phyloP scores from a whole-genome alignment of 2,113 vertebrate genomes.

The Axis porcinus region DNA sequence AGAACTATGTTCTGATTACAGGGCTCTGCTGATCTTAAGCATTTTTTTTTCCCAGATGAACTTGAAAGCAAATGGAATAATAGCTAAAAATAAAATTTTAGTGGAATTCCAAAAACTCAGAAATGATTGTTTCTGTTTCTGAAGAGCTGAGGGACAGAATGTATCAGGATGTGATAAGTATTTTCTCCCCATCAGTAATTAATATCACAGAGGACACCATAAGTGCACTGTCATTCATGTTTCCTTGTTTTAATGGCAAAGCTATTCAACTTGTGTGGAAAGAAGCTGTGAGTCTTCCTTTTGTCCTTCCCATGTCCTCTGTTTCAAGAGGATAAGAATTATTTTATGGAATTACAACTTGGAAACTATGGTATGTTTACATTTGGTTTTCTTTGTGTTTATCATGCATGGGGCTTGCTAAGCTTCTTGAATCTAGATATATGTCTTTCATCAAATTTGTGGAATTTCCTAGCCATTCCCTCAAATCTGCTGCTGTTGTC shows the following conservation, averaged over 20 bases:
- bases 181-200: neutral
- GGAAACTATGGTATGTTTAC: neutral
- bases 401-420: neutral
- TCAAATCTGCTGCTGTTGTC: neutral
- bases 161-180: neutral
- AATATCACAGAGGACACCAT: rapidly evolving
- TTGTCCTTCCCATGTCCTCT: neutral
- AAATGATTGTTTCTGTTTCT: neutral
- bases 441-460: neutral
- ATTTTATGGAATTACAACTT: neutral
- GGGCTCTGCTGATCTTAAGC: neutral
- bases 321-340: neutral
- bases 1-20: neutral
- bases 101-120: neutral
- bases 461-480: neutral
- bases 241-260: neutral
- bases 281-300: neutral
- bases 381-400: neutral
- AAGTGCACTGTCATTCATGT: too few species aligned
- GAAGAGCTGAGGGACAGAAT: neutral
- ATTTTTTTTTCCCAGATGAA: neutral
- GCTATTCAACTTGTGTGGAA: neutral
- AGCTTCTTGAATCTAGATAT: neutral
- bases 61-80: neutral
- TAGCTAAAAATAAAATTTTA: neutral